Evolutionary conservation across 2,113 vertebrate species (phyloP), one percentile per base, ranked within the genome.

Genomic region (Sceloporus undulatus): DNA sequence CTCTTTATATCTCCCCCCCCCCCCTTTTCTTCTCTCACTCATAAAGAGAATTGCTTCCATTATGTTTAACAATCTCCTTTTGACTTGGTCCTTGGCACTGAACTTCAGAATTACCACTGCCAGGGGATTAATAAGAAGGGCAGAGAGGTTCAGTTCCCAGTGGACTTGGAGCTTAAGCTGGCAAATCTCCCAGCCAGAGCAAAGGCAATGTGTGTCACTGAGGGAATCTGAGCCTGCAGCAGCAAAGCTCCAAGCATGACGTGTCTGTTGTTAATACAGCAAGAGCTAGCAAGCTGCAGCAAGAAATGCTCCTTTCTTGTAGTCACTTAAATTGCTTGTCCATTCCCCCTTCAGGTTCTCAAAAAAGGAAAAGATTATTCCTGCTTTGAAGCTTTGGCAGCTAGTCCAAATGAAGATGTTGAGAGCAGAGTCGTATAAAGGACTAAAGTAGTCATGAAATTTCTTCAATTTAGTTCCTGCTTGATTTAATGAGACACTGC

Each of bases 121-220:
- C 29, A 19, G 92, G 79, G 88, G 92, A 95, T 94, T 94, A 92
- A 93, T 90, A 79, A 82, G 85, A 91, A 85, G 91, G 94, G 66
- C 85, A 93, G 89, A 71, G 78, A 90, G 88, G 48, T 52, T 9
- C 70, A 79, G 52, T 84, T 93, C 87, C 93, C 83, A 91, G 77
- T 75, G 85, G 84, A 84, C 87, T 85, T 82, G 75, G 90, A 91
- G 86, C 42, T 54, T 68, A 7, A 81, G 52, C 52, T 84, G 75
- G 85, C 89, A 54, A 9, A 27, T 34, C 38, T 62, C 66, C 66
- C 38, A 62, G 70, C 62, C 73, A 21, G 73, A 42, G 80, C 38
- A 79, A 75, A 86, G 65, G 54, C 91, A 7, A 87, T 75, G 68
- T 79, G 74, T 76, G 48, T 92, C 89, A 87, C 0, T 66, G 87